Evolutionary conservation across 1,140 invertebrate genomes (phyloP).

Genomic region (Cotesia vestalis): DNA sequence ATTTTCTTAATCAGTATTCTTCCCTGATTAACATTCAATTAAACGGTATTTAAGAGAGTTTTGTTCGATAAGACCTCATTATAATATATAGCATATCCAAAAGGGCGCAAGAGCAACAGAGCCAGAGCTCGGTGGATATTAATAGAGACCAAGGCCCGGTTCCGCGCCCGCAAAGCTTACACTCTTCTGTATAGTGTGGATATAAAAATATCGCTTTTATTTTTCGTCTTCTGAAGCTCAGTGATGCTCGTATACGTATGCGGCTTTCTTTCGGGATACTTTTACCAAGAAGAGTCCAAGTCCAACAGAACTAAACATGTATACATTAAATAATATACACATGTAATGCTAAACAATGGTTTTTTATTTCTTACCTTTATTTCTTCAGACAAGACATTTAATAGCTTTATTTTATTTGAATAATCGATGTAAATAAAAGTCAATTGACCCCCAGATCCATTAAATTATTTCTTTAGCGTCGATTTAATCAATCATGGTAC

Average conservation of each 20-base stretch:
- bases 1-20: no score
- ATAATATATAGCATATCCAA: slow-evolving; percentile 21
- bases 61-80: background rate
- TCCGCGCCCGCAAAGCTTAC: slow-evolving; percentile 54
- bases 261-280: background rate
- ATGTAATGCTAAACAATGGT: no score
- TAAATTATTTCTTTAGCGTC: no score
- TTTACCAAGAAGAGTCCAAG: no score
- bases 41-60: background rate
- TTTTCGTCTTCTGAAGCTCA: slow-evolving; percentile 39
- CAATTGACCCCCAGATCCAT: no score
- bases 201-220: slow-evolving; percentile 64
- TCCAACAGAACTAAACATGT: no score
- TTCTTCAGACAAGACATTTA: no score
- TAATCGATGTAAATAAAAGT: no score
- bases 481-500: no score
- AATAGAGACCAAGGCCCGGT: slow-evolving; percentile 61
- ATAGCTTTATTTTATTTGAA: no score
- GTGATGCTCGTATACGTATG: slow-evolving; percentile 1
- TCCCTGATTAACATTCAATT: background rate
- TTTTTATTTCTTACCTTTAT: no score
- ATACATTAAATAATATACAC: no score
- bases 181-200: slow-evolving; percentile 41
- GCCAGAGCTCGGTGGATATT: slow-evolving; percentile 59
- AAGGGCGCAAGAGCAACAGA: slow-evolving; percentile 45